phyloP scores from a whole-genome alignment of 2,113 vertebrate genomes.

The Rutilus rutilus region DNA sequence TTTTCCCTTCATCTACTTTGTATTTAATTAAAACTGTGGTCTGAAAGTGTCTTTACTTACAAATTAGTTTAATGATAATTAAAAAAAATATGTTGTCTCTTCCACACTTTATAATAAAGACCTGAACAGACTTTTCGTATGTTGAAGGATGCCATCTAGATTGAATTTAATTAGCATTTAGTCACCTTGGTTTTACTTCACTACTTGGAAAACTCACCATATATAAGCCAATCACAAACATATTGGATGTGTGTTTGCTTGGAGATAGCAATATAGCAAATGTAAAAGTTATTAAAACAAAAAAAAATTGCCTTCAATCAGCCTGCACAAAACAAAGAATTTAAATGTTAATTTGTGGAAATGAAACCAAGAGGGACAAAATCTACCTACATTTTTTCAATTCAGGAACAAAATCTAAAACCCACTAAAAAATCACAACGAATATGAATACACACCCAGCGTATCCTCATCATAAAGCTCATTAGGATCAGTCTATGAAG shows the following conservation, averaged over 20 bases:
- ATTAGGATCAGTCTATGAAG: constrained; percentile 10
- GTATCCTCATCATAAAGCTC: constrained; percentile 15
- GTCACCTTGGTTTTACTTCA: background rate
- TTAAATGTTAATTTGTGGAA: background rate
- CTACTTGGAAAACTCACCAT: background rate
- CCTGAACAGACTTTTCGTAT: background rate
- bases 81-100: background rate
- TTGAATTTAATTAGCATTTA: constrained; percentile 6
- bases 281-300: background rate
- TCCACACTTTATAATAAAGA: background rate
- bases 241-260: no score
- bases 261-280: background rate
- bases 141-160: background rate
- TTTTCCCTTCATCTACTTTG: background rate
- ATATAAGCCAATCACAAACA: background rate
- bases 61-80: background rate
- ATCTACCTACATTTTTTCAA: background rate
- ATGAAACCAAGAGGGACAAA: background rate
- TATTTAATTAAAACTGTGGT: background rate
- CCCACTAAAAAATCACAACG: background rate
- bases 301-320: background rate
- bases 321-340: background rate
- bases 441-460: background rate
- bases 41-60: background rate
- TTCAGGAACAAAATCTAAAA: background rate